Base-by-base conservation (phyloP, 2,888 invertebrate genomes). In the Acronicta leporina region DNA sequence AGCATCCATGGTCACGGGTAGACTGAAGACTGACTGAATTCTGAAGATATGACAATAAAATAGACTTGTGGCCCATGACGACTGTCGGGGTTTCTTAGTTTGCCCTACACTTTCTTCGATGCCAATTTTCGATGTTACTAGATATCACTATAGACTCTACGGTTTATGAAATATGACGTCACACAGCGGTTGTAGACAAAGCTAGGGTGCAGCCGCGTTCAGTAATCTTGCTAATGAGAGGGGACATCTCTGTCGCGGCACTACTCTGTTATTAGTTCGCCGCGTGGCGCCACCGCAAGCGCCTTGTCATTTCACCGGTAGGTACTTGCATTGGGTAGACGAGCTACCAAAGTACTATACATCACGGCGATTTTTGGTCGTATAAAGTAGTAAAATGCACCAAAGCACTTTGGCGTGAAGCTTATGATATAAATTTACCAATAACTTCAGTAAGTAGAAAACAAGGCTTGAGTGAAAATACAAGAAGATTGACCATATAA, bases 261-360 rank as follows among this genome's bases (percentile, higher is more conserved):
- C 20, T 33, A 75, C 77, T 76, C 84, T 89, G 81, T 89, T 70
- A 89, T 89, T 87, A 89, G 62, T 53, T 44, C 35, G 68, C 73
- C 74, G 79, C 70, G 73, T 79, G 83, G 84, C 86, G 86, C 85
- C 85, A 83, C 83, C 75, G 80, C 68, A 64, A 60, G 62, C 74
- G 82, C 85, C 77, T 82, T 84, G 82, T 86, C 83, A 86, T 86
- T 81, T 79, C 72, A 66, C 74, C 64, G 63, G 67, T 63, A 63
- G 63, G 67, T 63, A 63, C 66, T 33, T 46, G 38, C 3, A 4
- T 14, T 43, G 7, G 1, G 62, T 33, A 69, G 73, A 73, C 73
- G 73, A 20, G 40, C 56, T 45, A 59, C 67, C 30, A n/a, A 4
- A 3, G 40, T 11, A 11, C 33, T 33, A 1, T 11, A 10, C 10